Base-by-base conservation (phyloP, 2,113 vertebrate species). In the Rutilus rutilus region DNA sequence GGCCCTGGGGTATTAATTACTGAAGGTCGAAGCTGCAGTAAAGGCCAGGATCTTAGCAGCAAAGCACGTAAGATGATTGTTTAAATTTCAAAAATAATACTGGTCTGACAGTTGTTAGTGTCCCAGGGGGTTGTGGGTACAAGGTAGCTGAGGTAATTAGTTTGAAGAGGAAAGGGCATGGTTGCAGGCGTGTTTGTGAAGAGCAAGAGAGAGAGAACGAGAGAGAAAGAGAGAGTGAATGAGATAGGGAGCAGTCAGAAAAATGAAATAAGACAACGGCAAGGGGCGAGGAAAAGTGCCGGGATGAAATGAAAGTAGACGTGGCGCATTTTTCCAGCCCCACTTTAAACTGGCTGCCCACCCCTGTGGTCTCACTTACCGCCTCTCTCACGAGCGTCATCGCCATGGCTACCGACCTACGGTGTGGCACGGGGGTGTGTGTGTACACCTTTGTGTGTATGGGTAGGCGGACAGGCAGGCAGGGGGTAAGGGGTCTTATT, bases 11-110 rank as follows among this genome's bases (percentile, higher is more conserved):
- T 95, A 95, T 95, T 95, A 96, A 96, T 96, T 96, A 96, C 95
- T 95, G 95, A 96, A 96, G 95, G 95, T 96, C 95, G 95, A 94
- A 94, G 93, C 94, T 90, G 93, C 93, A 89, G 94, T 94, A 96
- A 95, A 95, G 94, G 95, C 94, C 94, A 91, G 94, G 94, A 95
- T 96, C 94, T 96, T 95, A 95, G 95, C 95, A 91, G 95, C 92
- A 87, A 91, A 89, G 93, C 93, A 93, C 94, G 92, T 92, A 95
- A 94, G 94, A 96, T 96, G 95, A 96, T 95, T 95, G 95, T 95
- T 95, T 95, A 95, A 95, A 95, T 95, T 95, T 96, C 94, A 94
- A 94, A 96, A 95, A 95, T 95, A 96, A 95, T 95, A 95, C 94
- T 93, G 93, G 92, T 93, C 94, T 95, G 95, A 96, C 95, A 95